Evolutionary conservation across 1,140 invertebrate species (phyloP).

Genomic region (Formica selysi): DNA sequence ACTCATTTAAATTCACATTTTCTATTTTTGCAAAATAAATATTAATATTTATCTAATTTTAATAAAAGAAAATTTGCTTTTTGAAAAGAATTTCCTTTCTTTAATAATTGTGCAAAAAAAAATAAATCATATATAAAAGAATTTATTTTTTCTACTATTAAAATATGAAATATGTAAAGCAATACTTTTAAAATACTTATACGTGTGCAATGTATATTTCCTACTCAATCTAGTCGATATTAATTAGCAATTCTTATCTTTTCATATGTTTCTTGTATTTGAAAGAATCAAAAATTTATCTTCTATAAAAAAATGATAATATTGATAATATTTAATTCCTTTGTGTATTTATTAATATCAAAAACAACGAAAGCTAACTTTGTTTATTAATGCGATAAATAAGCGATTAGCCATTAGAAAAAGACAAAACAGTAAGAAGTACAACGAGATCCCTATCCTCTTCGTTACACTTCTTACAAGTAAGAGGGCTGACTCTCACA

Average conservation of each 20-base stretch:
- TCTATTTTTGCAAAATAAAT: not conserved
- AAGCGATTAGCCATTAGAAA: not conserved
- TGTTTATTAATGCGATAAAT: not conserved
- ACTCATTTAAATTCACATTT: not conserved
- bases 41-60: not conserved
- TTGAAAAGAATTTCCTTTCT: not conserved
- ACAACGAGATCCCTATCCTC: conserved; percentile 11
- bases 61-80: not conserved
- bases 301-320: not conserved
- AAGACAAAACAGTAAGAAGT: not conserved
- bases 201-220: not conserved
- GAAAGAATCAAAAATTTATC: not conserved
- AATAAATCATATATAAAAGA: not conserved
- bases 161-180: not conserved
- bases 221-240: conserved; percentile 25
- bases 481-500: not conserved
- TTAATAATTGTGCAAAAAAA: not conserved
- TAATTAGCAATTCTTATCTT: not conserved
- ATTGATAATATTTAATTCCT: not conserved
- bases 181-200: not conserved
- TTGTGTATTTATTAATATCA: not conserved
- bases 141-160: conserved; percentile 11
- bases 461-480: not conserved
- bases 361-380: conserved; percentile 19
- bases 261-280: not conserved